Evolutionary conservation across 2,888 invertebrate genomes (phyloP), one percentile per base, ranked within the genome.

Genomic region (Abrostola triplasia): DNA sequence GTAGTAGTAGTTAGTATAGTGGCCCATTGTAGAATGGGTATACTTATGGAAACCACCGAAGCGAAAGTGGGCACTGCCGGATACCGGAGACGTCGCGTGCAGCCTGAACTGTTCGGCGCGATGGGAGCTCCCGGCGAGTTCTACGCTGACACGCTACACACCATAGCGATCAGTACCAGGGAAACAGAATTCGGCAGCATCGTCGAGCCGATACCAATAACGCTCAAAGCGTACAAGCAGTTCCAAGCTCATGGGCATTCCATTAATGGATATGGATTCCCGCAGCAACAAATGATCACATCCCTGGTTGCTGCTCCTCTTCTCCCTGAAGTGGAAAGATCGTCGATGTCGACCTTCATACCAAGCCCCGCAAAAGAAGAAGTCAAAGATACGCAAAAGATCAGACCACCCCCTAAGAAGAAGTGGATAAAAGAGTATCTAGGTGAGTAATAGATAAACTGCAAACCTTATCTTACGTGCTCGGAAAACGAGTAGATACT

Each of bases 371-470:
- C 80, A 40, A 91, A 86, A 71, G 82, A 87, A 70, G 85, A 88
- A 70, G 62, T 71, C 13, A 89, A 85, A 77, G 87, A 89, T 49
- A 74, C 81, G 73, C 77, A 83, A 73, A 90, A 84, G 72, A 80
- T 90, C 36, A 83, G 87, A 65, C 95, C 96, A 42, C 96, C 96
- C 60, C 96, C 97, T 49, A 97, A 97, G 92, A 97, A 97, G 93
- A 96, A 97, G 88, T 97, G 97, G 96, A 96, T 96, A 75, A 95
- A 95, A 81, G 96, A 96, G 85, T 96, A 96, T 87, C 90, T 96
- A 80, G 95, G 95, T 93, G 90, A 96, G 96, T 91, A 64, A 52
- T 44, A 42, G 35, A 56, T 52, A 57, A 42, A 63, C 47, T 61
- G 47, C 47, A 37, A 61, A 37, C 11, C 37, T 37, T 11, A 50